Evolutionary conservation across 2,888 invertebrate species (phyloP), one percentile per base, ranked within the genome.

Genomic region (Synanthedon formicaeformis): DNA sequence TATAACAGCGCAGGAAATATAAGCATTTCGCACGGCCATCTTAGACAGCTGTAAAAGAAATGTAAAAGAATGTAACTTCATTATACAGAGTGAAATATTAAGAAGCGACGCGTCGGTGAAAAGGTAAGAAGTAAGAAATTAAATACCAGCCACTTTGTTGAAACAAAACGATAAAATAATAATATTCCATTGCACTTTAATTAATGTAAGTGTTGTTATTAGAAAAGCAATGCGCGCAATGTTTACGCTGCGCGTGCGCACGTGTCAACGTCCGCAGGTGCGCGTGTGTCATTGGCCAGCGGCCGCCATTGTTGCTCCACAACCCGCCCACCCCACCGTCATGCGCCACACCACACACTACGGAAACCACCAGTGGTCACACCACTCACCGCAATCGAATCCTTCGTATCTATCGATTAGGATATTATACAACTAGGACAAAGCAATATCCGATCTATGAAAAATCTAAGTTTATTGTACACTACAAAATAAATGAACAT

Each of bases 251-350:
- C 75, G 76, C 72, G 55, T 56, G 76, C 80, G 79, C 81, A 77
- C 78, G 78, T 78, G 84, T 84, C 84, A 83, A 80, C 75, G 83
- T 66, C 82, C 84, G 81, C 80, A 75, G 78, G 73, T 78, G 78
- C 64, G 58, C 68, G 68, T 69, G 74, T 64, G 72, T 78, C 81
- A 78, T 79, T 81, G 81, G 78, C 76, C 81, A 75, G 65, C 59
- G 61, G 58, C 58, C 27, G 41, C 52, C 52, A 54, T 54, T 54
- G 54, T 54, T 54, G 50, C 49, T 40, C 8, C 27, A 8, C 8
- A 34, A 8, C 34, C 49, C 41, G 49, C 52, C 49, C 49, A 27
- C 11, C 40, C 58, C 58, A 59, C 63, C 62, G 58, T 55, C 54
- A 13, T 45, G 14, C 14, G n/a, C 14, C 8, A 45, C 8, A 34